Evolutionary conservation across 2,113 vertebrate species (phyloP), one percentile per base, ranked within the genome.

Genomic region (Larimichthys polyactis): DNA sequence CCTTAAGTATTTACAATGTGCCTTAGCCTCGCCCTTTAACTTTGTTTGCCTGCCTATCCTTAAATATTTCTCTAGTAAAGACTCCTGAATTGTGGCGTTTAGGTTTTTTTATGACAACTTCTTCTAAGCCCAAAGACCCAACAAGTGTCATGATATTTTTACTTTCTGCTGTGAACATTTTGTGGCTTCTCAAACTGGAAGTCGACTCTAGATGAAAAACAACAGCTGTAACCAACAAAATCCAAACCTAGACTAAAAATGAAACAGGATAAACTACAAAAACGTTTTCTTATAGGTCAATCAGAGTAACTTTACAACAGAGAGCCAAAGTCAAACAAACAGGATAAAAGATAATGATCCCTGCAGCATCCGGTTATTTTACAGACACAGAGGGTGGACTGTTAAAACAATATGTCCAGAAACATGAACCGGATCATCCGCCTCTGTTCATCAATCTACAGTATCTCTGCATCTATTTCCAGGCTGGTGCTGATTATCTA

Each of bases 401-500:
- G 11, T 15, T 58, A 51, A 60, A 67, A 22, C 22, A 72, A 68
- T 46, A 71, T n/a, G 54, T 0, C 43, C 15, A 68, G 85, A 87
- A 83, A 86, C 68, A 7, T 85, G 66, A 85, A 65, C 74, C 9
- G 0, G 19, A 71, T 79, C 55, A 7, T 20, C 57, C 29, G 19
- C 65, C 36, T 69, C 55, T 20, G n/a, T 46, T 65, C 44, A 65
- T 75, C 48, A 29, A 19, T 85, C 57, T 11, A 10, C 70, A 44
- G 32, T 55, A 78, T 79, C 68, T 72, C 19, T 75, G 19, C 24
- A 72, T 88, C 72, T 78, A 51, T 88, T 83, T 79, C 68, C 58
- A 77, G 66, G 24, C 24, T 32, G 16, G 8, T 67, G 43, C 49
- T 43, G 51, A 52, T 20, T 75, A 65, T 86, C 51, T 17, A 11